Conservation (phyloP, 92 coral and sea anemone species). For the Zoanthus gigantus region DNA sequence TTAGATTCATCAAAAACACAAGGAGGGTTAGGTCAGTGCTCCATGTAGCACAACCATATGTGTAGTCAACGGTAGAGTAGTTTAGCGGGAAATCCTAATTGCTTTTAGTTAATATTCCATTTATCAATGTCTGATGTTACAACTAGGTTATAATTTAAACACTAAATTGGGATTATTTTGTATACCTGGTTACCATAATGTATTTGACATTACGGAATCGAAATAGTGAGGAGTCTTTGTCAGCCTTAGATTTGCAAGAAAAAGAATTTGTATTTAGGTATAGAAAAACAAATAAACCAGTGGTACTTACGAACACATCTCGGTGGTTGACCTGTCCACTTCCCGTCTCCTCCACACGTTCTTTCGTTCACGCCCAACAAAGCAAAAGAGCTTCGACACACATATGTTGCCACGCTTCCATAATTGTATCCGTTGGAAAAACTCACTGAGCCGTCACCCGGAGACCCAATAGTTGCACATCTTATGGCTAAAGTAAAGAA, state of each 20-base stretch:
- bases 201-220: neutral
- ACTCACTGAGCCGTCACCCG: constrained; percentile 71
- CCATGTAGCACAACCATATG: too few species aligned
- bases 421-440: constrained; percentile 76
- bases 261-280: too few species aligned
- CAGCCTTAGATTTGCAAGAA: neutral
- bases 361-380: constrained; percentile 75
- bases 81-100: too few species aligned
- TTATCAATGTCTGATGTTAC: too few species aligned
- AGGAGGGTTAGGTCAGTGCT: too few species aligned
- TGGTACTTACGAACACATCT: constrained; percentile 91
- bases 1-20: too few species aligned
- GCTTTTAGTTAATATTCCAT: too few species aligned
- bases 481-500: constrained; percentile 63
- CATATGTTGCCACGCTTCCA: constrained; percentile 76
- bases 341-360: constrained; percentile 76
- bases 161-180: too few species aligned
- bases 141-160: too few species aligned
- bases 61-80: too few species aligned
- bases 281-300: neutral
- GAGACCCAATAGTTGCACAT: constrained; percentile 84
- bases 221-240: neutral
- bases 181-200: neutral
- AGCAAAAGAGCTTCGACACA: constrained; percentile 75
- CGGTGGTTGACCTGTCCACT: constrained; percentile 86